A percentile compares a stretch with the other conserved stretches of the same genome.
Conservation (phyloP, 1,140 invertebrate genomes). For the Scaptomyza montana region DNA sequence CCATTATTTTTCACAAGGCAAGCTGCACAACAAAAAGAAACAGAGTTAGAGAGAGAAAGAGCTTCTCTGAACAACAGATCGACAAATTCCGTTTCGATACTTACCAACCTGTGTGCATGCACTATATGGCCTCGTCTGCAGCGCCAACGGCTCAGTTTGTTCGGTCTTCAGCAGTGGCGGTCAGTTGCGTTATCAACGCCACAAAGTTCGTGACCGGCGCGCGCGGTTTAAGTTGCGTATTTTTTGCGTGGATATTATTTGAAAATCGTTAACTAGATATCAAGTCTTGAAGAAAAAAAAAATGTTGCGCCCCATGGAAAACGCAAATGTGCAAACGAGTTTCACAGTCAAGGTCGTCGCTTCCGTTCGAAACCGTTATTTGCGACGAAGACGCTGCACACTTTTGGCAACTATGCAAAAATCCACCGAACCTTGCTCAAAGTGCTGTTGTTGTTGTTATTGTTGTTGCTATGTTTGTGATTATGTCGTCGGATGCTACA, state of each 20-base stretch:
- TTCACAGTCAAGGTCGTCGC: constrained; percentile 78
- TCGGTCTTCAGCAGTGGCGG: constrained; percentile 37
- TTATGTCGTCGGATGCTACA: constrained; percentile 73
- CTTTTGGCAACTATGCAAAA: constrained; percentile 54
- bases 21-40: background rate
- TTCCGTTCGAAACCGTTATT: constrained; percentile 51
- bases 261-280: constrained; percentile 50
- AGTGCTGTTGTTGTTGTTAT: constrained; percentile 12
- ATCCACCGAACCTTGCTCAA: background rate
- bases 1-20: background rate
- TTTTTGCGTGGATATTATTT: no score
- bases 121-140: constrained; percentile 56
- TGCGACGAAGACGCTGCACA: constrained; percentile 3
- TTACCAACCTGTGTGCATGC: constrained; percentile 1
- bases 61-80: constrained; percentile 34
- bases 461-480: constrained; percentile 36
- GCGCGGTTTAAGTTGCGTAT: background rate
- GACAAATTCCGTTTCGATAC: constrained; percentile 22
- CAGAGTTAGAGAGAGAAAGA: constrained; percentile 11
- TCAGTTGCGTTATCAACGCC: constrained; percentile 19
- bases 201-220: background rate
- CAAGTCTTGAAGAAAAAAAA: constrained; percentile 38
- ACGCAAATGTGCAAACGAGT: constrained; percentile 69
- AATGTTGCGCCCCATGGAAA: constrained; percentile 66
- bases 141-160: constrained; percentile 60